Percentiles rank a stretch among this genome's conserved stretches.
Evolutionary conservation across 2,797 vertebrate genomes (phyloP).

Genomic region (Danio jaintianensis): DNA sequence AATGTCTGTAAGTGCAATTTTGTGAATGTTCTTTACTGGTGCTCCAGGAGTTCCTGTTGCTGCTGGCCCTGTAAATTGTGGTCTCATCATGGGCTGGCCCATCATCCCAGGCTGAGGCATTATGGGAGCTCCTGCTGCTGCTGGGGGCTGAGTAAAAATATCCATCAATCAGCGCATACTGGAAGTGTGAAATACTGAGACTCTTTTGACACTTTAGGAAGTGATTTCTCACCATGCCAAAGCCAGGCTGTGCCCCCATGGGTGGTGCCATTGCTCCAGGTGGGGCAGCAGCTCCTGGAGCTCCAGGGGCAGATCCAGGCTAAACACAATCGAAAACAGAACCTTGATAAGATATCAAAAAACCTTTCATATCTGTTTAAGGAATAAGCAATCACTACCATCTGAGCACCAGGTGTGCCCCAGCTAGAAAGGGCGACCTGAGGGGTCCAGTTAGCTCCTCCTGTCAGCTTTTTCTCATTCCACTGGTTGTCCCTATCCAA

Average conservation of each 20-base stretch:
- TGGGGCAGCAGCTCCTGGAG: slow-evolving; percentile 79
- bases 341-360: slow-evolving; percentile 2
- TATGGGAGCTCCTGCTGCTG: slow-evolving; percentile 89
- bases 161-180: not conserved
- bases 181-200: not conserved
- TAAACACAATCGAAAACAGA: slow-evolving; percentile 58
- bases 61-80: slow-evolving; percentile 84
- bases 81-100: slow-evolving; percentile 94
- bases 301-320: slow-evolving; percentile 70
- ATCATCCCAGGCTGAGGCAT: slow-evolving; percentile 92
- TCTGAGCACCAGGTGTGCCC: slow-evolving; percentile 83
- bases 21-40: slow-evolving; percentile 76
- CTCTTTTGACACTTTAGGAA: not conserved
- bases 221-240: slow-evolving; percentile 87
- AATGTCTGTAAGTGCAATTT: not conserved
- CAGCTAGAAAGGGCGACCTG: slow-evolving; percentile 94
- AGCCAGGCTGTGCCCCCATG: slow-evolving; percentile 82
- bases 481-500: slow-evolving; percentile 88
- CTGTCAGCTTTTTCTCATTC: slow-evolving; percentile 95
- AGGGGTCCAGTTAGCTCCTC: slow-evolving; percentile 97
- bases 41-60: slow-evolving; percentile 87
- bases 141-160: slow-evolving; percentile 77
- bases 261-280: slow-evolving; percentile 73
- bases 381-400: slow-evolving; percentile 77
- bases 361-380: not conserved